Evolutionary conservation across 1,140 invertebrate genomes (phyloP).

Genomic region (Drosophila parvula): DNA sequence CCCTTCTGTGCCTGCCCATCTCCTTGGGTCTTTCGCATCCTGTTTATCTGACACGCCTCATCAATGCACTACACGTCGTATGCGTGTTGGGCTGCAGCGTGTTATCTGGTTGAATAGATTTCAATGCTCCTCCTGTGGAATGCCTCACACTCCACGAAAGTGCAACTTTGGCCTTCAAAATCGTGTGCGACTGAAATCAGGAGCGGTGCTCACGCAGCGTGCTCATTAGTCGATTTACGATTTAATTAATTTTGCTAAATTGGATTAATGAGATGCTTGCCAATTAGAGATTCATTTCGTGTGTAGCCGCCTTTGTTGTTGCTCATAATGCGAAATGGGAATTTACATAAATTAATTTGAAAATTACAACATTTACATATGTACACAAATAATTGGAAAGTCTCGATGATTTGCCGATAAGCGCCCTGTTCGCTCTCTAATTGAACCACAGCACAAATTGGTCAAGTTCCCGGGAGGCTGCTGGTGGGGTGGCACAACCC

Average conservation of each 20-base stretch:
- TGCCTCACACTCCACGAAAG: not conserved
- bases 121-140: slow-evolving; percentile 34
- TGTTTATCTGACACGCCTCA: slow-evolving; percentile 46
- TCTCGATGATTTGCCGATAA: slow-evolving; percentile 68
- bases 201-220: slow-evolving; percentile 16
- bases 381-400: slow-evolving; percentile 69
- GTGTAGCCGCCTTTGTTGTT: slow-evolving; percentile 36
- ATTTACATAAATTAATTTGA: slow-evolving; percentile 78
- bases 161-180: slow-evolving; percentile 40
- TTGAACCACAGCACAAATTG: slow-evolving; percentile 54
- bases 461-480: slow-evolving; percentile 19
- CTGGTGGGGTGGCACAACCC: not conserved
- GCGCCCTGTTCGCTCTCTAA: slow-evolving; percentile 30
- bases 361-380: slow-evolving; percentile 59
- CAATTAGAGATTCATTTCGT: slow-evolving; percentile 64
- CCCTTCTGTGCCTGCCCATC: not conserved
- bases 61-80: slow-evolving; percentile 57
- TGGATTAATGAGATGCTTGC: slow-evolving; percentile 79
- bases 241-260: slow-evolving; percentile 80
- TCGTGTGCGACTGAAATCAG: slow-evolving; percentile 49
- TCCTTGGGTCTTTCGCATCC: slow-evolving; percentile 1
- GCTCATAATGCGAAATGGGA: slow-evolving; percentile 53
- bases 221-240: slow-evolving; percentile 78
- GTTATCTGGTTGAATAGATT: slow-evolving; percentile 67
- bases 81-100: slow-evolving; percentile 48